Evolutionary conservation across 64 coral and sea anemone genomes (phyloP), one percentile per base, ranked within the genome.

Genomic region (Pachyseris speciosa): DNA sequence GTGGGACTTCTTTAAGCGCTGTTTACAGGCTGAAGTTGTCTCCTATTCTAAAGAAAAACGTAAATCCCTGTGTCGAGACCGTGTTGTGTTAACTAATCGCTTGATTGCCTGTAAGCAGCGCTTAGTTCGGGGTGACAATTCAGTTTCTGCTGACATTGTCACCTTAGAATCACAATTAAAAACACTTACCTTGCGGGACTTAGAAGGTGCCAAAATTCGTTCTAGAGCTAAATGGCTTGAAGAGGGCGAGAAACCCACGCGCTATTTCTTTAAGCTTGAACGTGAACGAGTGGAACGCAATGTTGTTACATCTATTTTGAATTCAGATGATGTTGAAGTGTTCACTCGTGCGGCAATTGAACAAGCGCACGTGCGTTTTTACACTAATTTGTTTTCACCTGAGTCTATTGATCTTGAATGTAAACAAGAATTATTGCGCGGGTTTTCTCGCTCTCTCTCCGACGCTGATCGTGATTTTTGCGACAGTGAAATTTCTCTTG

Each of bases 141-240:
- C 75, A 7, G 45, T 38, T n/a, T 7, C 29, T 13, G 0, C 33
- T 58, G 26, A 69, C 19, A 72, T 59, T 30, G 20, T 22, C 22
- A 2, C 17, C 7, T 9, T 74, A 19, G 66, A 87, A 17, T 28
- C 24, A 1, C 29, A 71, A 20, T 34, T 87, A 30, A 34, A 53
- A 17, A 5, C 43, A 5, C 50, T 88, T 2, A 10, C 40, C 13
- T 2, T 40, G 38, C 5, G 5, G 29, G 50, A 75, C 4, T 30
- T 90, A 0, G 87, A 80, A 34, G 75, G 74, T 0, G 69, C 36
- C 2, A 90, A 80, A 37, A 19, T 48, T 33, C 51, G 72, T 8
- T 45, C 50, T 26, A 47, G 58, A 49, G 87, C 53, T 11, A 51
- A 43, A 26, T 88, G 86, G 86, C 50, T 88, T 42, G 86, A 88